Conservation (phyloP, 1,140 invertebrate genomes). For the Lordiphosa stackelbergi region DNA sequence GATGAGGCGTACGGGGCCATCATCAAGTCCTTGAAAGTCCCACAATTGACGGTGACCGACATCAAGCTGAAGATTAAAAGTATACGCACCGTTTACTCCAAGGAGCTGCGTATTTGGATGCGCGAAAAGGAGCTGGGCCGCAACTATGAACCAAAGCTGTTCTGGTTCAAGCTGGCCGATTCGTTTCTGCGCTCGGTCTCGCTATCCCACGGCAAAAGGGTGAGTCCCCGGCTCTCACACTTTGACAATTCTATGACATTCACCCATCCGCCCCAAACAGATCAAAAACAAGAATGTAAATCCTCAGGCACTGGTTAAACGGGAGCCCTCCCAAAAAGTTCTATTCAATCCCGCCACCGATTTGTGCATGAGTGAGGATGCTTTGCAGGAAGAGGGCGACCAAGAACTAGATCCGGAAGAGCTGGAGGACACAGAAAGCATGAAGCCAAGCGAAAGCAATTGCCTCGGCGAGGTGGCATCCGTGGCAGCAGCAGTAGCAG, state of each 20-base stretch:
- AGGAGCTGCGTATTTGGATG: slow-evolving; percentile 69
- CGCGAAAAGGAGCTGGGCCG: slow-evolving; percentile 51
- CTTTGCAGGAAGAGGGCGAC: slow-evolving; percentile 23
- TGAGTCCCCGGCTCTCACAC: no score
- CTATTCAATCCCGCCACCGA: slow-evolving; percentile 20
- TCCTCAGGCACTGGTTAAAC: slow-evolving; percentile 15
- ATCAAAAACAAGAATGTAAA: neutral
- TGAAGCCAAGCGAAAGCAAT: neutral
- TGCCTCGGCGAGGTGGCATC: neutral
- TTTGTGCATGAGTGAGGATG: slow-evolving; percentile 43
- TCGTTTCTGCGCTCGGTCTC: slow-evolving; percentile 59
- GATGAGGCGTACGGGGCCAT: slow-evolving; percentile 69
- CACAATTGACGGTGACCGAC: slow-evolving; percentile 60
- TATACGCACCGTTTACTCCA: slow-evolving; percentile 73
- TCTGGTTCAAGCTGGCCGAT: slow-evolving; percentile 64
- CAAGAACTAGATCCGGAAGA: slow-evolving; percentile 1
- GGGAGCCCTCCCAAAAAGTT: slow-evolving; percentile 26
- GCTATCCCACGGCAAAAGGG: slow-evolving; percentile 48
- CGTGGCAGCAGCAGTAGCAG: neutral
- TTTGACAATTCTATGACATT: neutral
- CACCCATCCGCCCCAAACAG: neutral
- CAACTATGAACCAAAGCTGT: slow-evolving; percentile 55
- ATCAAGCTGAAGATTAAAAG: slow-evolving; percentile 76
- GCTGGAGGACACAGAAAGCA: neutral
- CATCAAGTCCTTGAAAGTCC: slow-evolving; percentile 59